phyloP scores from a whole-genome alignment of 1,140 invertebrate species.

The Cherax quadricarinatus region DNA sequence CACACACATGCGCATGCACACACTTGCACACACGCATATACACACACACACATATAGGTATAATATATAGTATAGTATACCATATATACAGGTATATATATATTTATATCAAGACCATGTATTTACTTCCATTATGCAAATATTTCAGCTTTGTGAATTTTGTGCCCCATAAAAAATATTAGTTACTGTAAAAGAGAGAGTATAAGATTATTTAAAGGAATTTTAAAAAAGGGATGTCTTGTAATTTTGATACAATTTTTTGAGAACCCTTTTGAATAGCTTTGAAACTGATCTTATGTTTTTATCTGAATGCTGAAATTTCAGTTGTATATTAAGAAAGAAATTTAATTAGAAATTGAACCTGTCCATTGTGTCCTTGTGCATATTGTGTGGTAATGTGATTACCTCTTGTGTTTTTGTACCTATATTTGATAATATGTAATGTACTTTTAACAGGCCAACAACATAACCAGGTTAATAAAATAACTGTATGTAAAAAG shows the following conservation, averaged over 20 bases:
- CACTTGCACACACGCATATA: too few species aligned
- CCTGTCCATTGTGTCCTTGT: conserved; percentile 52
- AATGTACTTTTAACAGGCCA: conserved; percentile 69
- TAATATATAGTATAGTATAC: background rate
- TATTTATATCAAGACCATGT: background rate
- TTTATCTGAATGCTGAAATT: background rate
- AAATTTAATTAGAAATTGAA: conserved; percentile 10
- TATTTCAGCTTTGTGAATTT: conserved; percentile 1
- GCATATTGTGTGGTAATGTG: conserved; percentile 54
- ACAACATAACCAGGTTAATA: conserved; percentile 71
- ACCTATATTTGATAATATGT: conserved; percentile 70
- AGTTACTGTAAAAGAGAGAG: conserved; percentile 2
- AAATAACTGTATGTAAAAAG: conserved; percentile 54
- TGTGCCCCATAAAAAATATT: background rate
- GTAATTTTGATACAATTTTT: conserved; percentile 5
- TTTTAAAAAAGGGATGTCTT: background rate
- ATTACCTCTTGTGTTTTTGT: conserved; percentile 68
- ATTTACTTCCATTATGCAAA: conserved; percentile 20
- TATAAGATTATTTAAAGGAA: background rate
- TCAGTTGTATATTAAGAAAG: background rate
- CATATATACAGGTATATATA: background rate
- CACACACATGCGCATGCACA: background rate
- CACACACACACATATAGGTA: too few species aligned
- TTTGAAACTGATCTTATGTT: background rate
- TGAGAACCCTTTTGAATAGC: background rate